phyloP scores from a whole-genome alignment of 1,140 invertebrate species.

The Latrodectus geometricus region DNA sequence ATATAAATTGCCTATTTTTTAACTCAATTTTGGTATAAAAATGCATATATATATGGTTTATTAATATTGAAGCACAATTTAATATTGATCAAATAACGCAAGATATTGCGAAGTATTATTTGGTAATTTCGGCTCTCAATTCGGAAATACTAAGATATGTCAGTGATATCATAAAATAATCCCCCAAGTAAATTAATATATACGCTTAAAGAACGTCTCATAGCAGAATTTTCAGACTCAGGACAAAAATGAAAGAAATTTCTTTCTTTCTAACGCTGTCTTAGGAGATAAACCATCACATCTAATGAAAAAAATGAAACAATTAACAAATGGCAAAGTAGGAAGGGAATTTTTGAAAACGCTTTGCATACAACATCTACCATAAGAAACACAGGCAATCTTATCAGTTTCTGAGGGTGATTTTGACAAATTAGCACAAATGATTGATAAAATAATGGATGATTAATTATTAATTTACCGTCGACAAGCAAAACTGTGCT shows the following conservation, averaged over 20 bases:
- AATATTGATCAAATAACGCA: neutral
- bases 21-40: neutral
- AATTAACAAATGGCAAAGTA: neutral
- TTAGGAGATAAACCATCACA: constrained; percentile 18
- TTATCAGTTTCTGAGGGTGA: no score
- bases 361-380: no score
- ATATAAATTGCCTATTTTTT: no score
- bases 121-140: neutral
- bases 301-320: constrained; percentile 2
- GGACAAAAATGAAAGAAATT: constrained; percentile 9
- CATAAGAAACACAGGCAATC: no score
- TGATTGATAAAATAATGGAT: no score
- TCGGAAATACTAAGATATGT: constrained; percentile 1
- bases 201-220: neutral
- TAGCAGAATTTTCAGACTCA: constrained; percentile 5
- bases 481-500: no score
- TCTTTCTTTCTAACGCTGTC: neutral
- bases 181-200: neutral
- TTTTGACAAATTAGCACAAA: no score
- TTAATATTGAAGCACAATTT: constrained; percentile 12
- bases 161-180: neutral
- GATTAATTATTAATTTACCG: no score
- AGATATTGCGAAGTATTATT: constrained; percentile 5
- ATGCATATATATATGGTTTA: neutral
- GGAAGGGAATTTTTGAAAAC: no score